Conservation (phyloP, 2,113 vertebrate species). For the Gadus chalcogrammus region DNA sequence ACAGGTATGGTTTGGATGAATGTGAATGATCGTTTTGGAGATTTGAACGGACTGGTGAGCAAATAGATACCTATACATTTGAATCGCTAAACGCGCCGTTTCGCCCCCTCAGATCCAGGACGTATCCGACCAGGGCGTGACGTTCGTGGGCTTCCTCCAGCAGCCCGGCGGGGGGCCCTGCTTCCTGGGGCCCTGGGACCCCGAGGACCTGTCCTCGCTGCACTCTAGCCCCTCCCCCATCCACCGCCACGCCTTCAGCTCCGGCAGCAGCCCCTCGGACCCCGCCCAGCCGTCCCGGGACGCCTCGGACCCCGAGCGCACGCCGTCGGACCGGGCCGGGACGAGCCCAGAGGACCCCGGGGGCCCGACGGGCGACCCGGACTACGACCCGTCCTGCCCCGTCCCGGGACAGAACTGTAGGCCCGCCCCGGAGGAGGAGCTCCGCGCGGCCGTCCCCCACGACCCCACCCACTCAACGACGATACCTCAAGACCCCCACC, state of each 20-base stretch:
- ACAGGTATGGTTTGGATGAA: too few species aligned
- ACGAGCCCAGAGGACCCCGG: slow-evolving; percentile 14
- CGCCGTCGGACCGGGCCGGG: slow-evolving; percentile 11
- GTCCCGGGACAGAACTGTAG: too few species aligned
- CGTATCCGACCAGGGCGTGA: slow-evolving; percentile 84
- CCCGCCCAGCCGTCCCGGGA: slow-evolving; percentile 22
- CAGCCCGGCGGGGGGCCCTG: slow-evolving; percentile 71
- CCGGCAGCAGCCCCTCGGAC: slow-evolving; percentile 51
- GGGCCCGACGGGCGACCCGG: not conserved
- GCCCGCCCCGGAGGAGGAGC: too few species aligned
- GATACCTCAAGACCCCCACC: slow-evolving; percentile 20
- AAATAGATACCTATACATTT: too few species aligned
- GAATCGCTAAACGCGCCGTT: too few species aligned
- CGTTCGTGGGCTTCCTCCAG: slow-evolving; percentile 87
- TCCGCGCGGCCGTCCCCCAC: too few species aligned
- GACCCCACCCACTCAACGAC: not conserved
- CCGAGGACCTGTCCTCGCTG: slow-evolving; percentile 69
- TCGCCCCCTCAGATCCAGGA: slow-evolving; percentile 84
- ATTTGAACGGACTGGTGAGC: too few species aligned
- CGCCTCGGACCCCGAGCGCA: slow-evolving; percentile 1
- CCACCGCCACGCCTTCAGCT: slow-evolving; percentile 53
- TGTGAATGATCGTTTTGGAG: too few species aligned
- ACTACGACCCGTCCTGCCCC: not conserved
- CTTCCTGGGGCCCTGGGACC: slow-evolving; percentile 56
- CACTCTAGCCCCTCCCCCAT: slow-evolving; percentile 75